These are phyloP conservation scores for Speoplatyrhinus poulsoni DNA, from an alignment of 2,113 vertebrate species.

Conservation along the genomic window DNA sequence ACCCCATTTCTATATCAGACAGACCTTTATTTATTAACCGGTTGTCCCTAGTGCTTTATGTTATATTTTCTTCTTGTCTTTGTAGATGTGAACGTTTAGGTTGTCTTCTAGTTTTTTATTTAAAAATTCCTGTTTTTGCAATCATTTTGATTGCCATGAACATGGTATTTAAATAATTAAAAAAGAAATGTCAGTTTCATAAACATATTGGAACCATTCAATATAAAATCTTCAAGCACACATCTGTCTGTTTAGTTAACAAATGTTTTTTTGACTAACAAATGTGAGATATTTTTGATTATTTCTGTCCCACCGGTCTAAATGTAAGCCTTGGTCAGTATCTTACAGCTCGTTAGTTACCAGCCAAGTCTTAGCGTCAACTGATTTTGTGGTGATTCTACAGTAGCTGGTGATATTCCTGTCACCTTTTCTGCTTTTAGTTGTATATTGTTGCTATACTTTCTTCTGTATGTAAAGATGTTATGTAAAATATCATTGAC, in stretches of 20 bases:
- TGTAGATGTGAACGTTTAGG: slow-evolving; percentile 44
- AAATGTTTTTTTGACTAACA: slow-evolving; percentile 44
- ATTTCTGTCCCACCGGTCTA: slow-evolving; percentile 32
- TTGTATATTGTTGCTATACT: slow-evolving; percentile 35
- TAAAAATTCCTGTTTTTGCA: slow-evolving; percentile 33
- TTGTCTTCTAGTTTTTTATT: slow-evolving; percentile 24
- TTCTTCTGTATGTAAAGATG: slow-evolving; percentile 50
- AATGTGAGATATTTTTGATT: slow-evolving; percentile 38
- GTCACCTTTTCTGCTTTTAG: slow-evolving; percentile 44
- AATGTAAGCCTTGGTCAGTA: slow-evolving; percentile 40
- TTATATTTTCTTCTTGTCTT: slow-evolving; percentile 38
- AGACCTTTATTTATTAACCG: slow-evolving; percentile 62
- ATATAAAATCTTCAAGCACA: slow-evolving; percentile 4
- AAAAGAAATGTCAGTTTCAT: slow-evolving; percentile 16
- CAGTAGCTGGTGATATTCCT: slow-evolving; percentile 37
- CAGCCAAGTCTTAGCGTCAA: slow-evolving; percentile 41
- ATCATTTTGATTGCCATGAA: background rate
- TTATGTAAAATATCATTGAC: slow-evolving; percentile 56
- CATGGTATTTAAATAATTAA: background rate
- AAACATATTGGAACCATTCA: slow-evolving; percentile 4
- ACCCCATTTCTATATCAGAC: slow-evolving; percentile 53
- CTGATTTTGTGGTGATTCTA: slow-evolving; percentile 42
- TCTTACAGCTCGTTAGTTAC: slow-evolving; percentile 10
- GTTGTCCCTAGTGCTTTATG: slow-evolving; percentile 36
- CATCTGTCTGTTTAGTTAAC: slow-evolving; percentile 40